Evolutionary conservation across 2,888 invertebrate species (phyloP), one percentile per base, ranked within the genome.

Genomic region (Lithophane socia): DNA sequence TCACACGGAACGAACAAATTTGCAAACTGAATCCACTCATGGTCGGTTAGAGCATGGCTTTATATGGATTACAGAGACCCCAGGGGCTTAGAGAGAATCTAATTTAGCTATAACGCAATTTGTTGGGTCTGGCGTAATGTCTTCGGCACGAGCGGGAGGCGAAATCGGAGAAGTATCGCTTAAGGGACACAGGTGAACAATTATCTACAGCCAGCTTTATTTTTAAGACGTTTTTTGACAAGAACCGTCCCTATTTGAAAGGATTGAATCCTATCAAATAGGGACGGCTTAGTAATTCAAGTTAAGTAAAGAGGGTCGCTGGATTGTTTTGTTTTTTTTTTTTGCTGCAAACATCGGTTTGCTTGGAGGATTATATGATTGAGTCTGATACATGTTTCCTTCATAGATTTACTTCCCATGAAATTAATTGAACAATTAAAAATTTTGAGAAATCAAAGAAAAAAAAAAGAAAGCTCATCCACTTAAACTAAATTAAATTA

Each of bases 91-190:
- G 69, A 80, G 84, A 72, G 89, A 94, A 94, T 94, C 92, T 93
- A 94, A 94, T 95, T 94, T 94, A 90, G 92, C 88, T 91, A 90
- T 94, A 93, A 93, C 91, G 88, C 89, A 92, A 94, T 94, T 93
- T 93, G 92, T 91, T 89, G 88, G 90, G 88, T 68, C 79, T 77
- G 75, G 71, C 73, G 81, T 87, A 89, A 89, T 87, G 84, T 85
- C 79, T 78, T 70, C 49, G 75, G 78, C 47, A 82, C 78, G 83
- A 83, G 81, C 68, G 80, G 74, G 71, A 74, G 79, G 85, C 86
- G 67, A 76, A 82, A 87, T 87, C 79, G 52, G 73, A 71, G 73
- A 78, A 81, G 73, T 64, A 87, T 77, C 75, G 76, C 81, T 82
- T 84, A 83, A 75, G 54, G 80, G 85, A 71, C 89, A 87, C 90